These are phyloP conservation scores for Carduelis carduelis DNA, from an alignment of 2,797 vertebrate species.

Conservation along the genomic window DNA sequence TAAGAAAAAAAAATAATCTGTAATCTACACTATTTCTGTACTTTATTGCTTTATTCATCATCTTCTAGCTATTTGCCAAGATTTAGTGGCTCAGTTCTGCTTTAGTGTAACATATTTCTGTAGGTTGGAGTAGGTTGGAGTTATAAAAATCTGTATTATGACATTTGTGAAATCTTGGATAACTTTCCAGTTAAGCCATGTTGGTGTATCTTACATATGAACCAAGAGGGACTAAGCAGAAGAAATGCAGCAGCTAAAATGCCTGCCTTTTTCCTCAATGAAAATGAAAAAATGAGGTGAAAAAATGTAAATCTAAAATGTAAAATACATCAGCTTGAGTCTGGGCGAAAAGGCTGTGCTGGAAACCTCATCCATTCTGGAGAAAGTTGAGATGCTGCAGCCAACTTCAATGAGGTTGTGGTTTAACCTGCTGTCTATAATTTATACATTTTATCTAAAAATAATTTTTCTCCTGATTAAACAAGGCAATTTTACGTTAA, in stretches of 20 bases:
- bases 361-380: background rate
- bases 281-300: background rate
- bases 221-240: background rate
- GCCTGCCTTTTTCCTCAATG: conserved; percentile 36
- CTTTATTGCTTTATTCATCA: conserved; percentile 27
- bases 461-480: background rate
- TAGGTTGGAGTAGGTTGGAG: conserved; percentile 65
- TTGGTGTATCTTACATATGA: background rate
- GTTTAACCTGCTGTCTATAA: background rate
- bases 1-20: background rate
- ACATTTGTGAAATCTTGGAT: conserved; percentile 59
- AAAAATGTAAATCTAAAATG: conserved; percentile 9
- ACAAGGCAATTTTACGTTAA: background rate
- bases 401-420: background rate
- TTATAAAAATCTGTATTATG: conserved; percentile 66
- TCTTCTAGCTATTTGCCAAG: conserved; percentile 18
- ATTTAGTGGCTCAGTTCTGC: conserved; percentile 12
- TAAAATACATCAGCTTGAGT: background rate
- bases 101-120: conserved; percentile 64
- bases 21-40: conserved; percentile 8
- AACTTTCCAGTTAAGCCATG: conserved; percentile 33
- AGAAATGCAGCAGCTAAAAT: conserved; percentile 26
- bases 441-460: background rate
- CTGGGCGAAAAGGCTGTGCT: background rate
- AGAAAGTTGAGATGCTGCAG: background rate